Evolutionary conservation across 2,888 invertebrate genomes (phyloP), one percentile per base, ranked within the genome.

Genomic region (Coelopa pilipes): DNA sequence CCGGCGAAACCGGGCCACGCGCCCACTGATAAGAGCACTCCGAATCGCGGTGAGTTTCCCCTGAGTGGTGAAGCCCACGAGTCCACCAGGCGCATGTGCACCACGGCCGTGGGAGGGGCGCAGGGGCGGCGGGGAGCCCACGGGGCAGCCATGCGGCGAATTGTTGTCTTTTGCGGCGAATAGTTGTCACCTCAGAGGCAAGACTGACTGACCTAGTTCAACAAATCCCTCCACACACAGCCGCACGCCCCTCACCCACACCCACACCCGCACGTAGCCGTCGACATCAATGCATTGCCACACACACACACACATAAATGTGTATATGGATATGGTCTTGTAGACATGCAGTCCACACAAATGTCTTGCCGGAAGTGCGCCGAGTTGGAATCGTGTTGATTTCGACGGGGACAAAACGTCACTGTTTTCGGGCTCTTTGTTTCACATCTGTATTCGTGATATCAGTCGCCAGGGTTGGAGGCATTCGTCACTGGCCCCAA

Each of bases 171-270:
- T 59, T 55, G 21, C 59, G 53, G 65, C 59, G 69, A 45, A 19
- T 75, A 70, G 73, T 72, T 75, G 75, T 73, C 75, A 73, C n/a
- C 70, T 59, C 69, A 60, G 60, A 63, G 66, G 62, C 73, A 45
- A 24, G 59, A n/a, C 53, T 69, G 67, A 75, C 75, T 75, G 75
- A 75, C 75, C 75, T 75, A 75, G 66, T 75, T 72, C 71, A 75
- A 75, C 69, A 74, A 19, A 55, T 68, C 53, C 50, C 46, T 7
- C 24, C 17, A 21, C 57, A 59, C 57, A 59, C 19, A 59, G n/a
- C n/a, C 24, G 17, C 19, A 59, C n/a, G 3, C 1, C n/a, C n/a
- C n/a, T n/a, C 34, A 34, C 34, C 34, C 34, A 7, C 2, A 34
- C 34, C 7, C 34, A 34, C 34, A 34, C 34, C 7, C 34, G 7